These are phyloP conservation scores for Melanophora roralis DNA, from an alignment of 2,888 invertebrate genomes.

Conservation along the genomic window DNA sequence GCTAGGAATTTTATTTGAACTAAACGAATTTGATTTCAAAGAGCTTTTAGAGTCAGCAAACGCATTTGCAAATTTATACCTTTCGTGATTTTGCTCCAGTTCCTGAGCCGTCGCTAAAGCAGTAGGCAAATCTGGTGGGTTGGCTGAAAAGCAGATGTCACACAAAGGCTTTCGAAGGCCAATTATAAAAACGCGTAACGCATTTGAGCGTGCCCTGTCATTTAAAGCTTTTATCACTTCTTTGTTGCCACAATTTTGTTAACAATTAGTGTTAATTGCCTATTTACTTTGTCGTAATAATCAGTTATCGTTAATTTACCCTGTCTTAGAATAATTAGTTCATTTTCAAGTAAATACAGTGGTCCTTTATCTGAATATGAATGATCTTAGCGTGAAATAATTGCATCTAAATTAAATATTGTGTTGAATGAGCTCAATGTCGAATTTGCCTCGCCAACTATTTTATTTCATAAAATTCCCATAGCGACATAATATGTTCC, in stretches of 20 bases:
- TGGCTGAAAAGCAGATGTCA: conserved; percentile 45
- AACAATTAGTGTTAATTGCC: conserved; percentile 48
- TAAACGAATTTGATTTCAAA: neutral
- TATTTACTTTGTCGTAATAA: conserved; percentile 56
- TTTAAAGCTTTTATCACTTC: conserved; percentile 34
- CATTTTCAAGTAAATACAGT: conserved; percentile 54
- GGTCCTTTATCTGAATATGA: conserved; percentile 57
- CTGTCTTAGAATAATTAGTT: conserved; percentile 59
- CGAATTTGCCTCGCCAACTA: conserved; percentile 42
- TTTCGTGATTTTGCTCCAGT: conserved; percentile 42
- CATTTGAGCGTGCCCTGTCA: conserved; percentile 39
- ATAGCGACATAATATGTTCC: conserved; percentile 34
- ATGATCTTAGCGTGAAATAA: conserved; percentile 52
- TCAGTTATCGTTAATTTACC: conserved; percentile 48
- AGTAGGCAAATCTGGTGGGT: conserved; percentile 38
- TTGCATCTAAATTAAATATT: conserved; percentile 49
- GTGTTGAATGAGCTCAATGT: conserved; percentile 47
- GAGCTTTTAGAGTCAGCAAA: conserved; percentile 14
- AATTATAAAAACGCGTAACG: conserved; percentile 33
- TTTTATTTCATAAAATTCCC: conserved; percentile 40
- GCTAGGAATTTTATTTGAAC: neutral
- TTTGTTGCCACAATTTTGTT: conserved; percentile 52
- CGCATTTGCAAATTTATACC: conserved; percentile 32
- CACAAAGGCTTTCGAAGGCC: conserved; percentile 38
- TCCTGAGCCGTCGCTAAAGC: conserved; percentile 53